Percentiles rank a stretch among this genome's conserved stretches.
These are phyloP conservation scores for Enteromius treurensis DNA, from an alignment of 2,797 vertebrate genomes.

Conservation along the genomic window DNA sequence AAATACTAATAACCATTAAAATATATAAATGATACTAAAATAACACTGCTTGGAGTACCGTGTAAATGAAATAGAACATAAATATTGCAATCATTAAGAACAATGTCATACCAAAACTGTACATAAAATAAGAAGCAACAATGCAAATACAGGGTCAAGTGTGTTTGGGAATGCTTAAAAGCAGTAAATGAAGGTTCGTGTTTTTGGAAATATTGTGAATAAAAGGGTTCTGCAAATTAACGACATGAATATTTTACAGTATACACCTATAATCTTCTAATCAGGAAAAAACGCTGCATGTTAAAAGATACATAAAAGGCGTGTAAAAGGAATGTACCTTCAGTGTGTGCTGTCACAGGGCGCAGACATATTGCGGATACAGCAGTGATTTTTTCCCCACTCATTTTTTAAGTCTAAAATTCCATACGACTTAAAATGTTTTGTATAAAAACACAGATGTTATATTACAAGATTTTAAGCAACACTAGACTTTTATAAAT, in stretches of 20 bases:
- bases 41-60: not conserved
- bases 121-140: not conserved
- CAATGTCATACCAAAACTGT: not conserved
- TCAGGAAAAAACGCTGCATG: not conserved
- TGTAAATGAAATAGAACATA: not conserved
- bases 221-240: not conserved
- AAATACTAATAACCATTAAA: not conserved
- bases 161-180: not conserved
- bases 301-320: not conserved
- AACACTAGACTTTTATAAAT: too few relatives aligned
- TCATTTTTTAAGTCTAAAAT: not conserved
- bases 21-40: not conserved
- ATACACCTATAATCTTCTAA: not conserved
- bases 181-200: not conserved
- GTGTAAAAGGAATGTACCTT: slow-evolving; percentile 33
- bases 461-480: not conserved
- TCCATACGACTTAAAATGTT: not conserved
- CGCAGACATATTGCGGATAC: slow-evolving; percentile 56
- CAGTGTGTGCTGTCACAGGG: slow-evolving; percentile 35
- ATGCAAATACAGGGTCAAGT: not conserved
- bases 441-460: not conserved
- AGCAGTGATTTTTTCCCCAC: not conserved
- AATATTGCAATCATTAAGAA: not conserved
- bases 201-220: not conserved
- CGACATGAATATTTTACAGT: not conserved